phyloP scores from a whole-genome alignment of 1,140 invertebrate species.

The Harlomillsia oculata region DNA sequence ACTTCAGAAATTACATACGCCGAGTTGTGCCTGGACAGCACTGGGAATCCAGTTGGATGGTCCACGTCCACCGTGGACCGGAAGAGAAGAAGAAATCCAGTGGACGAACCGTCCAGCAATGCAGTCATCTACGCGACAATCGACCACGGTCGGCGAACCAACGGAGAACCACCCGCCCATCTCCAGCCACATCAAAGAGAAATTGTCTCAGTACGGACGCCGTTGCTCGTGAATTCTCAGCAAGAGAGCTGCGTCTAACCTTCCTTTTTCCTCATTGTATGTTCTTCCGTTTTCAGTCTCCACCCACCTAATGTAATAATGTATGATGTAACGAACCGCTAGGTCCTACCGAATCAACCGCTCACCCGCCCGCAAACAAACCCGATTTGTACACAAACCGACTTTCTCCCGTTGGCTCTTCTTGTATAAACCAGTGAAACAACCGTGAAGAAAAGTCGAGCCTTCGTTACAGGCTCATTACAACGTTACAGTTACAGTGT shows the following conservation, averaged over 20 bases:
- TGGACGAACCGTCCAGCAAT: conserved; percentile 23
- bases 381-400: no score
- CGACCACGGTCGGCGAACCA: conserved; percentile 31
- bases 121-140: conserved; percentile 34
- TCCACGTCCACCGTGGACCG: conserved; percentile 28
- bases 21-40: conserved; percentile 49
- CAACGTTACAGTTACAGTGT: no score
- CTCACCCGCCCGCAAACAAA: no score
- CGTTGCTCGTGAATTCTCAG: conserved; percentile 65
- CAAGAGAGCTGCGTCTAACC: conserved; percentile 67
- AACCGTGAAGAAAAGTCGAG: no score
- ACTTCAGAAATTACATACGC: conserved; percentile 60
- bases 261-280: no score
- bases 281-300: no score
- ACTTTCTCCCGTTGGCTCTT: no score
- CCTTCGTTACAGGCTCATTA: no score
- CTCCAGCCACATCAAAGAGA: conserved; percentile 50
- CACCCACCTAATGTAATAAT: no score
- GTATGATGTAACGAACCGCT: no score
- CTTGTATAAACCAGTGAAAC: no score
- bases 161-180: conserved; percentile 29
- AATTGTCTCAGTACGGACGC: conserved; percentile 70
- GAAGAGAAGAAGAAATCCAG: conserved; percentile 30
- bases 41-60: conserved; percentile 24
- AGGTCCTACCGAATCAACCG: no score